Conservation (phyloP, 2,888 invertebrate species). For the Xanthia icteritia region DNA sequence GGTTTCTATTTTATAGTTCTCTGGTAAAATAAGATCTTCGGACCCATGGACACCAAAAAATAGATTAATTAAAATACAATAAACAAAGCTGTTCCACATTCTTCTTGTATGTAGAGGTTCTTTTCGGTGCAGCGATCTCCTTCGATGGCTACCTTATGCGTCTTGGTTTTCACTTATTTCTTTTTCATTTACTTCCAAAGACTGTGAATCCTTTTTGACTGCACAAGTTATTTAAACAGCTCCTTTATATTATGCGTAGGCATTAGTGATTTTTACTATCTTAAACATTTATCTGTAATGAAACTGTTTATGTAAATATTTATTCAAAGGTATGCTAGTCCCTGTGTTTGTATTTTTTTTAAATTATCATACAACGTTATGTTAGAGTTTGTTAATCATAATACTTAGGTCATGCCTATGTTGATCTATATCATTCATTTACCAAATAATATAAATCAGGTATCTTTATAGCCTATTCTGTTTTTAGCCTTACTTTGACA, state of each 20-base stretch:
- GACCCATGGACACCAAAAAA: not conserved
- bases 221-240: not conserved
- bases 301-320: not conserved
- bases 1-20: not conserved
- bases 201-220: not conserved
- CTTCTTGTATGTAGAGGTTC: not conserved
- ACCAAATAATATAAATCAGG: no score
- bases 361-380: no score
- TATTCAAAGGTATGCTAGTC: not conserved
- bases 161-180: not conserved
- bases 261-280: not conserved
- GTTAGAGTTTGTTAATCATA: not conserved
- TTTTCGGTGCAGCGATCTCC: not conserved
- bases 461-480: not conserved
- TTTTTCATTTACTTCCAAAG: not conserved
- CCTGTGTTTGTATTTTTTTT: not conserved
- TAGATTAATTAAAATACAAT: constrained; percentile 10
- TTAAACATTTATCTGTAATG: not conserved
- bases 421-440: no score
- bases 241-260: not conserved
- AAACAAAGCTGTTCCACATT: constrained; percentile 40
- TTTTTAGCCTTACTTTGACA: not conserved
- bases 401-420: not conserved
- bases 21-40: constrained; percentile 2
- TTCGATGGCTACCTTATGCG: not conserved